Base-by-base conservation (phyloP, 1,140 invertebrate species). In the Thalassaphorura encarpata region DNA sequence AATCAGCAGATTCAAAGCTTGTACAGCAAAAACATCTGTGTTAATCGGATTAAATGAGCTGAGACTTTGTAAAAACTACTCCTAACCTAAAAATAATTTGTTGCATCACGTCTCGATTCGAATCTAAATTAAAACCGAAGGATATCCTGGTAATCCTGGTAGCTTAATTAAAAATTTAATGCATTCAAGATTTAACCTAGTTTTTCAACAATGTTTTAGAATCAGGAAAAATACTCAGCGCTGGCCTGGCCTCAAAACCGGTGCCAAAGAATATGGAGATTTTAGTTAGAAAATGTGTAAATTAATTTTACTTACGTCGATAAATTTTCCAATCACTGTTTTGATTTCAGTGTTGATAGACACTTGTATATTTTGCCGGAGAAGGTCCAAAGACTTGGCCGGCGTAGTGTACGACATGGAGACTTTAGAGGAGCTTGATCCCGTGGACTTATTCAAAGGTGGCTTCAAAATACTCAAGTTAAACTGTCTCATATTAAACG, bases 321-420 rank as follows among this genome's bases (percentile, higher is more conserved):
- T 71, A 73, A 85, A 86, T 67, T 82, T 83, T 63, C 81, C 80
- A 24, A 86, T 79, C 24, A 86, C 77, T 69, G 77, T 75, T 71
- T 85, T 80, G 58, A 88, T 83, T 69, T 88, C 85, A 66, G 82
- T 80, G 64, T 86, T 87, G 24, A 87, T 83, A 51, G 77, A 76
- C 58, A 76, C 77, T 70, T 88, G 85, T 62, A 88, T 72, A 65
- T 83, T 85, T 68, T 83, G 81, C 52, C 84, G 67, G 21, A 88
- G 66, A 46, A 86, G 73, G 67, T 87, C 83, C 39, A 87, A 69
- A 6, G 56, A 63, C 50, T 63, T 57, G 15, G 55, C 55, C 42
- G 61, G 52, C 39, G 59, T 45, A 23, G 52, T 65, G 33, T 56
- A 60, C 26, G 63, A 60, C 58, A 58, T 63, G 23, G 61, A 50